Base-by-base conservation (phyloP, 2,797 vertebrate genomes). In the Ibycter americanus region DNA sequence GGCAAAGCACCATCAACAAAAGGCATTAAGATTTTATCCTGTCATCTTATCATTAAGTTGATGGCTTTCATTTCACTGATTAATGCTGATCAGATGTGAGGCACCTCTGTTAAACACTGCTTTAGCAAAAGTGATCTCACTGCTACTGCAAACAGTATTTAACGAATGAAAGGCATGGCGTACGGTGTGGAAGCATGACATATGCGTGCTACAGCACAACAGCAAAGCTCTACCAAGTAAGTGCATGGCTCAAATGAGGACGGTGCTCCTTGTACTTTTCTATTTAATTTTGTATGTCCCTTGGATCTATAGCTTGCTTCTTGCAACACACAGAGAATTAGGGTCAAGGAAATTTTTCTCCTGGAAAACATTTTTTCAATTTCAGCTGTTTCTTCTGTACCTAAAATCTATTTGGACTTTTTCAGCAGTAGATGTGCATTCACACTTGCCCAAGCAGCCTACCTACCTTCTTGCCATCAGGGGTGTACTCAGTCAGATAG, bases 111-210 rank as follows among this genome's bases (percentile, higher is more conserved):
- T 56, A 66, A 72, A 58, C 8, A 15, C 13, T 51, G 42, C 32
- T 76, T 68, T 38, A 73, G 29, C 66, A 68, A 26, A 94, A 65
- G 16, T 16, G 9, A 63, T 51, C 77, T 81, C 52, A 23, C 27
- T 56, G 40, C 25, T 71, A 54, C 47, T 61, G 58, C 36, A 63
- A n/a, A 40, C 74, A 51, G 5, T 9, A 6, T 10, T 49, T 20
- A 31, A 20, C 2, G 8, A n/a, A 11, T 9, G 26, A 29, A 31
- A 51, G 31, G 9, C 8, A 5, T 4, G 20, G 8, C 8, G 8
- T 47, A 4, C 3, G 20, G 8, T 9, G 8, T 47, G 38, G 34
- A 65, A 31, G 3, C 1, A 0, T 11, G 40, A 29, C 12, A 4
- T 15, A 3, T 2, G 15, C 4, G 36, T 55, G 56, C 80, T 51